phyloP scores from a whole-genome alignment of 1,140 invertebrate species.

The Drosophila pectinifera region DNA sequence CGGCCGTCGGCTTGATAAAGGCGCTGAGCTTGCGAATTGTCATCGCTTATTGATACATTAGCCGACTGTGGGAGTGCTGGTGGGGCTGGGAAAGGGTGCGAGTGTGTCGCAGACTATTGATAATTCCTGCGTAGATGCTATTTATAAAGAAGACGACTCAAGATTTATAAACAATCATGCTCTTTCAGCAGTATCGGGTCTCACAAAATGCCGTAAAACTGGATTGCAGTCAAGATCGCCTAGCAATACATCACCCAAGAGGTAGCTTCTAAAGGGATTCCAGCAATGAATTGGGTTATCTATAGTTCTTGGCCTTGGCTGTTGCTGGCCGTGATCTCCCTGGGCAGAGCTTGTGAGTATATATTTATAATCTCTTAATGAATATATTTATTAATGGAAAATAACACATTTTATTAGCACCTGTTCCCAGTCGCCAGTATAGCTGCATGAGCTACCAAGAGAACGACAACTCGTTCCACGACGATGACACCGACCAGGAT shows the following conservation, averaged over 20 bases:
- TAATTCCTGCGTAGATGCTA: constrained; percentile 26
- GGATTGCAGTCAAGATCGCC: background rate
- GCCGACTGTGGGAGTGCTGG: background rate
- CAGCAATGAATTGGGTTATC: constrained; percentile 49
- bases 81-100: constrained; percentile 1
- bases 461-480: constrained; percentile 66
- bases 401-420: constrained; percentile 21
- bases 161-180: constrained; percentile 21
- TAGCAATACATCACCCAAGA: background rate
- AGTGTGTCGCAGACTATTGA: constrained; percentile 31
- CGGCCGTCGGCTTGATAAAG: constrained; percentile 49
- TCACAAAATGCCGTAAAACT: constrained; percentile 63
- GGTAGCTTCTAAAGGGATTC: constrained; percentile 3
- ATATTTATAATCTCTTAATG: too few relatives aligned
- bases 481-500: constrained; percentile 69
- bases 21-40: constrained; percentile 56
- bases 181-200: constrained; percentile 27
- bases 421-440: constrained; percentile 63
- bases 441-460: constrained; percentile 79
- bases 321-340: constrained; percentile 42
- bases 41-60: constrained; percentile 49
- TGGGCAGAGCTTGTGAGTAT: constrained; percentile 55
- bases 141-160: constrained; percentile 30
- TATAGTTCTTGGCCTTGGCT: constrained; percentile 37
- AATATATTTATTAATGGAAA: background rate